Percentiles rank a stretch among this genome's conserved stretches.
Evolutionary conservation across 2,888 invertebrate species (phyloP).

Genomic region (Yponomeuta sedellus): DNA sequence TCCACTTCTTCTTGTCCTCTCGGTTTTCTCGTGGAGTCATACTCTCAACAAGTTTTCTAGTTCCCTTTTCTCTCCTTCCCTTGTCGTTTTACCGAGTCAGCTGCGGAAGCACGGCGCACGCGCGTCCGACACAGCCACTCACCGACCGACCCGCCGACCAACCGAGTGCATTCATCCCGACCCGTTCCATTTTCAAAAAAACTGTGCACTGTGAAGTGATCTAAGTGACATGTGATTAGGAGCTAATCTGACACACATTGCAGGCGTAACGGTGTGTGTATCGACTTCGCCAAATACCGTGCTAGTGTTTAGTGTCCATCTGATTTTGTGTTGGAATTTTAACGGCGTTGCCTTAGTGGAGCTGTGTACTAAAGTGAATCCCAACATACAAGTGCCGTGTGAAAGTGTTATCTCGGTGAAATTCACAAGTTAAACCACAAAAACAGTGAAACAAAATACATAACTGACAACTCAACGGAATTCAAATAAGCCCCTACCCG

Average conservation of each 20-base stretch:
- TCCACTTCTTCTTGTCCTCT: no score
- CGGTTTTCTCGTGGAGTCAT: background rate
- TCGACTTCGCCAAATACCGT: conserved; percentile 67
- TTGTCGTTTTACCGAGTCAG: conserved; percentile 65
- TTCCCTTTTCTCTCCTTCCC: no score
- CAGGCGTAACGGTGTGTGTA: conserved; percentile 67
- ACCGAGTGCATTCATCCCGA: conserved; percentile 29
- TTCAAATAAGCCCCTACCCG: no score
- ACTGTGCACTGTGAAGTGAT: conserved; percentile 13
- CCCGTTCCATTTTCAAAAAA: conserved; percentile 37
- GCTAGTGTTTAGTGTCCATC: conserved; percentile 65
- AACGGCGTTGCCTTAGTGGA: conserved; percentile 70
- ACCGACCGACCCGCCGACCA: conserved; percentile 27
- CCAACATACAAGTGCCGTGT: no score
- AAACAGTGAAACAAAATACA: no score
- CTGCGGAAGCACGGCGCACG: conserved; percentile 47
- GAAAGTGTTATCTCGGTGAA: no score
- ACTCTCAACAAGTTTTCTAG: background rate
- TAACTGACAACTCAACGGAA: no score
- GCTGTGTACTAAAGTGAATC: no score
- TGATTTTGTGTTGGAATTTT: conserved; percentile 61
- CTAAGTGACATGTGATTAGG: conserved; percentile 18
- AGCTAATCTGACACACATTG: conserved; percentile 60
- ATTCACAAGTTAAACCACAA: no score
- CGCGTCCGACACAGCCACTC: conserved; percentile 34